Percentiles rank a stretch among this genome's conserved stretches.
phyloP scores from a whole-genome alignment of 2,797 vertebrate species.

The Microcaecilia unicolor region DNA sequence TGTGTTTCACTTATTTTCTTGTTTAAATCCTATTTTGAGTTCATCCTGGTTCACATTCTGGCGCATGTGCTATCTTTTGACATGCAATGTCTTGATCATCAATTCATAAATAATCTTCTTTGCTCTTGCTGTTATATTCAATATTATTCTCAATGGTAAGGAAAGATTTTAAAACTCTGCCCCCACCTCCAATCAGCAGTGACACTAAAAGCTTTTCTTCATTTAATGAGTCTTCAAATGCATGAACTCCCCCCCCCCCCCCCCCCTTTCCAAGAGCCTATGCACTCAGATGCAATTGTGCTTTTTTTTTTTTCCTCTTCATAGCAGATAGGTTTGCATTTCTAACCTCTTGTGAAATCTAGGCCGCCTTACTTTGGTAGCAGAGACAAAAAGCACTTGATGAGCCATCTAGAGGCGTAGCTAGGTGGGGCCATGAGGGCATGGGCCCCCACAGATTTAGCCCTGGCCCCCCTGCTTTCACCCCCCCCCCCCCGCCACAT shows the following conservation, averaged over 20 bases:
- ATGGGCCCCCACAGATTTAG: too few relatives aligned
- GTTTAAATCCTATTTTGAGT: conserved; percentile 27
- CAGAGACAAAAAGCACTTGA: not conserved
- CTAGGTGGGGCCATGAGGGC: too few relatives aligned
- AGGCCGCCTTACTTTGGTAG: not conserved
- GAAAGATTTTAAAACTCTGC: not conserved
- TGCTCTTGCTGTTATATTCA: conserved; percentile 12
- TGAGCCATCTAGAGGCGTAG: too few relatives aligned
- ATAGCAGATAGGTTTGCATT: not conserved
- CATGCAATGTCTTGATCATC: not conserved
- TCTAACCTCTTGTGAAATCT: not conserved
- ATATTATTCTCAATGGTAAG: not conserved
- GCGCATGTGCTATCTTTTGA: not conserved
- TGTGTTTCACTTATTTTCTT: not conserved
- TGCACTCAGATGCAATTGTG: not conserved
- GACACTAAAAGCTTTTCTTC: not conserved
- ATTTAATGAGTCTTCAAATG: conserved; percentile 6
- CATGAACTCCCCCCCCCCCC: not conserved
- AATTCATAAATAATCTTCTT: conserved; percentile 32
- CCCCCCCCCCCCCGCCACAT: too few relatives aligned
- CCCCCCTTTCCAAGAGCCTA: not conserved
- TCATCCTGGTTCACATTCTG: conserved; percentile 13
- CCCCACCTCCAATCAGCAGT: not conserved
- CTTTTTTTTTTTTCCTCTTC: not conserved
- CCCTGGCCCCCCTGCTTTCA: too few relatives aligned